These are phyloP conservation scores for Agonum fuliginosum DNA, from an alignment of 2,888 invertebrate species.

Conservation along the genomic window DNA sequence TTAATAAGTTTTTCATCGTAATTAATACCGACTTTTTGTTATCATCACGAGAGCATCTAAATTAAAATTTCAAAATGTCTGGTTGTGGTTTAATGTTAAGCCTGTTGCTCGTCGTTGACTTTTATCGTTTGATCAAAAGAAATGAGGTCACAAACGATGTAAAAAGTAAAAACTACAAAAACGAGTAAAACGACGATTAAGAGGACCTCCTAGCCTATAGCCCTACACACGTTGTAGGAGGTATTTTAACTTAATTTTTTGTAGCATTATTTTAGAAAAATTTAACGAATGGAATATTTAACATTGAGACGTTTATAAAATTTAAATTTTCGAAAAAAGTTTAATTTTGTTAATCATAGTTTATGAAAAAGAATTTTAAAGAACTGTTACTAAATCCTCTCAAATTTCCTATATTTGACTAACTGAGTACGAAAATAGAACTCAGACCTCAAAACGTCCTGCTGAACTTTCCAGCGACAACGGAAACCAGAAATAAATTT, in stretches of 20 bases:
- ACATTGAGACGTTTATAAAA: no score
- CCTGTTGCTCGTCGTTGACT: conserved; percentile 27
- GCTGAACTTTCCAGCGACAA: neutral
- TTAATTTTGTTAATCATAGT: no score
- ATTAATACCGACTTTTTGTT: neutral
- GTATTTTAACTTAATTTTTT: no score
- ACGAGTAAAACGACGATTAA: neutral
- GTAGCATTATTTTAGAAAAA: no score
- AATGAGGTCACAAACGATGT: conserved; percentile 22
- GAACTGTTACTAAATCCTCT: neutral
- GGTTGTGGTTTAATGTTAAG: conserved; percentile 3
- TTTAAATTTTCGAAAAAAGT: no score
- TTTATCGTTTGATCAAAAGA: conserved; percentile 12
- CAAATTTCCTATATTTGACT: neutral
- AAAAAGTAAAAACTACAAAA: conserved; percentile 28
- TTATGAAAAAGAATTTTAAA: no score
- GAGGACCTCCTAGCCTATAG: no score
- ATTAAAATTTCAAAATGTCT: neutral
- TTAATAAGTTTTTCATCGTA: conserved; percentile 22
- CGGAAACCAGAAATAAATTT: conserved; percentile 21
- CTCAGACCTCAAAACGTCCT: neutral
- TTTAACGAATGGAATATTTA: no score
- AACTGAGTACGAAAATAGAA: neutral
- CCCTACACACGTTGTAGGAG: no score
- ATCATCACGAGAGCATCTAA: neutral